Conservation (phyloP, 1,140 invertebrate species). For the Heliothis virescens region DNA sequence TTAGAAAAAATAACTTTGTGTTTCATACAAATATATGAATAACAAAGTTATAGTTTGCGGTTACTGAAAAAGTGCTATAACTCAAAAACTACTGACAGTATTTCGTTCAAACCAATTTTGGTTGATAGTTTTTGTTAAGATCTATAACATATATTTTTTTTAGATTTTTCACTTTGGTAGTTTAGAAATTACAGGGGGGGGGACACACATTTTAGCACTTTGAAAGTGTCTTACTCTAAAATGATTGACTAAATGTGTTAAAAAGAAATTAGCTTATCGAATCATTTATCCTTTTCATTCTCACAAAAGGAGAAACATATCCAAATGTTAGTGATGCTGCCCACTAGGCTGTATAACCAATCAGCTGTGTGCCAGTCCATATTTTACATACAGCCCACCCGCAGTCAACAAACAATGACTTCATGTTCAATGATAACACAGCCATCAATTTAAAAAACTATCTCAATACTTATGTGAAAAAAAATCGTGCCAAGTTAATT, state of each 20-base stretch:
- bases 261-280: background rate
- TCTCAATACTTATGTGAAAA: constrained; percentile 44
- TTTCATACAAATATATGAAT: too few species aligned
- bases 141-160: too few species aligned
- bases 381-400: constrained; percentile 35
- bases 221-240: too few species aligned
- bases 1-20: too few species aligned
- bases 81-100: too few species aligned
- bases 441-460: constrained; percentile 30
- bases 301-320: constrained; percentile 2
- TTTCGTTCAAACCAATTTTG: too few species aligned
- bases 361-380: constrained; percentile 41
- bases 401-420: constrained; percentile 39
- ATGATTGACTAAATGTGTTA: background rate
- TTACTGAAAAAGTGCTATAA: too few species aligned
- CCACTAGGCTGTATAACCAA: constrained; percentile 43
- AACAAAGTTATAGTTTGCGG: too few species aligned
- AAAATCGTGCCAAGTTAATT: constrained; percentile 51
- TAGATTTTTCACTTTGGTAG: too few species aligned
- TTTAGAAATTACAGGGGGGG: too few species aligned
- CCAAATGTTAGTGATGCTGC: constrained; percentile 11
- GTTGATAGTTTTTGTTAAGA: too few species aligned
- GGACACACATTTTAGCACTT: too few species aligned
- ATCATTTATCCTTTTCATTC: constrained; percentile 12
- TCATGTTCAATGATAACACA: constrained; percentile 33